These are phyloP conservation scores for Cataglyphis hispanica DNA, from an alignment of 1,140 invertebrate genomes.

Conservation along the genomic window DNA sequence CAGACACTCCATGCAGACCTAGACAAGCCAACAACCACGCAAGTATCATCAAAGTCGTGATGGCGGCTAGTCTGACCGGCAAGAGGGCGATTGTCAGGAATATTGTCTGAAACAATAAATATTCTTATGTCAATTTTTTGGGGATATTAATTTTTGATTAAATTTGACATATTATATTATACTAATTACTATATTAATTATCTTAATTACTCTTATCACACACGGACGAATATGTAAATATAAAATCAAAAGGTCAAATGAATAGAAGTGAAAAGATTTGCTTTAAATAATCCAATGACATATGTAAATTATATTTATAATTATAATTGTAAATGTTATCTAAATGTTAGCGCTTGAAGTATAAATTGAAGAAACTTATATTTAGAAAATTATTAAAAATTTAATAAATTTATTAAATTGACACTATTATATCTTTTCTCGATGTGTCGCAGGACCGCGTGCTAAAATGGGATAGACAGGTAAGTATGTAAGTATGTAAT, in stretches of 20 bases:
- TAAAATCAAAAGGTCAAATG: not conserved
- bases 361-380: not conserved
- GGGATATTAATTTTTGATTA: not conserved
- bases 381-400: not conserved
- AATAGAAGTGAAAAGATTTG: too few species aligned
- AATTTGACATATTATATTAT: not conserved
- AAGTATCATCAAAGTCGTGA: conserved; percentile 91
- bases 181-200: too few species aligned
- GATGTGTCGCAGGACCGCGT: not conserved
- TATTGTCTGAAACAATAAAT: conserved; percentile 89
- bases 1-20: conserved; percentile 91
- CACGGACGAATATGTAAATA: not conserved
- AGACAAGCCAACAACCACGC: conserved; percentile 94
- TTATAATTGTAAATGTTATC: not conserved
- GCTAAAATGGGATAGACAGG: not conserved
- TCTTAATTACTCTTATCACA: not conserved
- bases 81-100: conserved; percentile 92
- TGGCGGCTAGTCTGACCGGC: conserved; percentile 92
- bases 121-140: conserved; percentile 14
- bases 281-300: too few species aligned
- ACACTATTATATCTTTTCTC: not conserved
- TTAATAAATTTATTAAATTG: not conserved
- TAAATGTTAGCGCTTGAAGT: not conserved
- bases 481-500: conserved; percentile 41
- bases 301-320: not conserved